Base-by-base conservation (phyloP, 2,888 invertebrate genomes). In the Trichogramma dendrolimi region DNA sequence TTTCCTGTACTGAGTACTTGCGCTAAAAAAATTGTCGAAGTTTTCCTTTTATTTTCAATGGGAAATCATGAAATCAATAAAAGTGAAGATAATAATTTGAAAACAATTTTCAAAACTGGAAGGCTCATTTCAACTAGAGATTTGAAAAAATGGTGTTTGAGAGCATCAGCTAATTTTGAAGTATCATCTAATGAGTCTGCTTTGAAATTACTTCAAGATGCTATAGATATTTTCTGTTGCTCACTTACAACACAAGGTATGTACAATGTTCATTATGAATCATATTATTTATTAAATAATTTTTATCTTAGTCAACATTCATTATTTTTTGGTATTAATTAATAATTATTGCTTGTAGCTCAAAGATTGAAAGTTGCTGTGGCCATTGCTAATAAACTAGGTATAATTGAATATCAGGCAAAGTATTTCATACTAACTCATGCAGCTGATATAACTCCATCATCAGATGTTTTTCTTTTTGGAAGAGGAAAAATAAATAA, bases 191-290 rank as follows among this genome's bases (percentile, higher is more conserved):
- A 84, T 41, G 84, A 84, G 46, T 86, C 88, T 1, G 87, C 86
- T 4, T 75, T 88, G 8, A 87, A 86, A 75, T 86, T 92, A 1
- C 86, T 94, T 51, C 91, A 94, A 81, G 93, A 96, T 79, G 93
- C 94, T 0, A 84, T 94, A 38, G 96, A 97, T 75, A 88, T 96
- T 64, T 97, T 97, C 78, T 92, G 92, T 65, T 89, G 90, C 58
- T 90, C 91, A 39, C 83, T 91, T 41, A 80, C 89, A 0, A 85
- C 78, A 66, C 70, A 72, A 66, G 74, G 81, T 80, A 69, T 51
- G 43, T 58, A 63, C 52, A 60, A 55, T 47, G 40, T 46, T 40
- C 51, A 52, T 50, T 48, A 10, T 46, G 2, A 7, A 44, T 27
- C 27, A 27, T 27, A 27, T 27, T 8, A 53, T 39, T 57, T 53